phyloP scores from a whole-genome alignment of 2,888 invertebrate species.

The Drosophila macrospina region DNA sequence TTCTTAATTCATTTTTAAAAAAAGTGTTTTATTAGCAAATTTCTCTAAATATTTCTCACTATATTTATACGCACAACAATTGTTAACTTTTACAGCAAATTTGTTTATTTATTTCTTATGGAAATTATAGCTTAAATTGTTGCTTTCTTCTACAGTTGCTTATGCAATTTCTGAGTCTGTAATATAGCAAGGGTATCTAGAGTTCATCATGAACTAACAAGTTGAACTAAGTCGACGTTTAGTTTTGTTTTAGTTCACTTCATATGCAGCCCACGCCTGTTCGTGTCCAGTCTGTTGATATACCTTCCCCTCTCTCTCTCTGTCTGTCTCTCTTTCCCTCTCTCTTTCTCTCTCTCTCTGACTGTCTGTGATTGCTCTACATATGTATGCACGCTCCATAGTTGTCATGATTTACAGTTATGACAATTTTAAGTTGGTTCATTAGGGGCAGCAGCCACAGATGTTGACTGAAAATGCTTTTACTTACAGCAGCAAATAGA shows the following conservation, averaged over 20 bases:
- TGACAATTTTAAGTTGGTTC: conserved; percentile 82
- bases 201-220: neutral
- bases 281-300: conserved; percentile 25
- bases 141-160: too few species aligned
- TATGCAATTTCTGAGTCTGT: neutral
- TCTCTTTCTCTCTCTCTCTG: conserved; percentile 8
- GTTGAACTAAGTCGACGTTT: neutral
- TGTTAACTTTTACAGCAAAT: too few species aligned
- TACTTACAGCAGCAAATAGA: conserved; percentile 43
- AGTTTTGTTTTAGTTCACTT: conserved; percentile 26
- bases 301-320: neutral
- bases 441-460: conserved; percentile 63
- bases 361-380: conserved; percentile 65
- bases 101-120: neutral
- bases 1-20: too few species aligned
- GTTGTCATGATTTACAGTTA: conserved; percentile 79
- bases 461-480: conserved; percentile 40
- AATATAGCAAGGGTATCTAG: conserved; percentile 24
- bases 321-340: neutral
- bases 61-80: too few species aligned
- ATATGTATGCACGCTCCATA: conserved; percentile 67
- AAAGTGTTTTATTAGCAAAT: neutral
- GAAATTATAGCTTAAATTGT: neutral
- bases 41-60: too few species aligned
- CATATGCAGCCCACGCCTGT: conserved; percentile 54